Evolutionary conservation across 1,140 invertebrate species (phyloP), one percentile per base, ranked within the genome.

Genomic region (Lepidurus arcticus): DNA sequence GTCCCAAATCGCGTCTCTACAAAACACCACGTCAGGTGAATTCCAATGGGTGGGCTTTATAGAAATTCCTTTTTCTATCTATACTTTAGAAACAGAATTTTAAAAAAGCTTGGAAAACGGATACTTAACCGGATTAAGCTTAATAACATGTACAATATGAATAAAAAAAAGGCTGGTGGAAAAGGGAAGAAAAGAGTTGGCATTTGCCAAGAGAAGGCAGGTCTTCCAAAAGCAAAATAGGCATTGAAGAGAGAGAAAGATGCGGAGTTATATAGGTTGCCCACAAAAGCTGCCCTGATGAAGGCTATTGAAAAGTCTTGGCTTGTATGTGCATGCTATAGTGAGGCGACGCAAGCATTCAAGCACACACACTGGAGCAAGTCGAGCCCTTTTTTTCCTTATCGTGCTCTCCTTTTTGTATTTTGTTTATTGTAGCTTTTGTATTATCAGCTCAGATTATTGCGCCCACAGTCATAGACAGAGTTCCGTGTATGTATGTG

Each of bases 281-380:
- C 53, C 53, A 65, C 53, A 65, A 65, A 65, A 65, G 53, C 53
- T 65, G 53, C 53, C 53, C 53, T 65, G 53, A 65, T 65, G 53
- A 65, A 65, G 53, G 53, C 53, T 65, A 65, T 65, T 65, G 53
- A 65, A 65, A 65, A 65, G 53, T 65, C 53, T 13, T 3, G 53
- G 53, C 16, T 65, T 65, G 53, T 65, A 16, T 65, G 53, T 65
- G 53, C 53, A 65, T 65, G 21, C 53, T 11, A 34, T 34, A 65
- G 53, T n/a, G 21, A 65, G 53, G 53, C 53, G 13, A 65, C 13
- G 53, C 53, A 65, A 65, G 8, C 53, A 65, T 65, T 65, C 53
- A 65, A 65, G 53, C 13, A 65, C 5, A 65, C 53, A 65, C 53
- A 65, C 45, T 2, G 10, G 16, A 11, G 13, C 13, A 7, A 34